Base-by-base conservation (phyloP, 2,888 invertebrate genomes). In the Sclerodermus sp. region DNA sequence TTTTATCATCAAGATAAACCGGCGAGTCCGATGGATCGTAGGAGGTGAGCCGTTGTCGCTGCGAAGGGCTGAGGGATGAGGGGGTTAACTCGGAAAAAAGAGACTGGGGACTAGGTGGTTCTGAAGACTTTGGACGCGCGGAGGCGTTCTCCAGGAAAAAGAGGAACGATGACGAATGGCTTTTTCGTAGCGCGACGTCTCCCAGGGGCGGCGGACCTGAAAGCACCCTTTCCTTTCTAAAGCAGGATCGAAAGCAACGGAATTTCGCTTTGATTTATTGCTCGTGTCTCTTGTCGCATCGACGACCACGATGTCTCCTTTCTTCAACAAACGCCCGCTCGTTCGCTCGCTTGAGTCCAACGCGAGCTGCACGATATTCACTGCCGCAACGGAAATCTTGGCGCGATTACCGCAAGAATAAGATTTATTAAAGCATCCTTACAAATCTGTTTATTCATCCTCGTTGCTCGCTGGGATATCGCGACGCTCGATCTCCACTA, bases 111-210 rank as follows among this genome's bases (percentile, higher is more conserved):
- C 14, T n/a, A n/a, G n/a, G 31, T 49, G 49, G 50, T 41, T 55
- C 51, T 18, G 49, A 47, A 47, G 53, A 49, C 42, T 43, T 38
- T 34, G 45, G 41, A 43, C 46, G 29, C 12, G 43, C 13, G 41
- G 42, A 48, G 29, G 39, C 44, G 29, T 41, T 44, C 32, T 18
- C 31, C 31, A n/a, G 31, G 30, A 47, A 46, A 49, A 52, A 46
- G 51, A 29, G 45, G 45, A 58, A 57, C 51, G 58, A 64, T 62
- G 58, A 65, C 58, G 58, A 64, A 64, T 58, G 55, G 51, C 42
- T 49, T 53, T 54, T 57, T 56, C 61, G 57, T 49, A 47, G 43
- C 50, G 55, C 49, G 59, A 60, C 55, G 49, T 49, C 48, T 58
- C 58, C 55, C 58, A 31, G 43, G 49, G 44, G 53, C 40, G 44